Evolutionary conservation across 2,113 vertebrate genomes (phyloP), one percentile per base, ranked within the genome.

Genomic region (Vimba vimba): DNA sequence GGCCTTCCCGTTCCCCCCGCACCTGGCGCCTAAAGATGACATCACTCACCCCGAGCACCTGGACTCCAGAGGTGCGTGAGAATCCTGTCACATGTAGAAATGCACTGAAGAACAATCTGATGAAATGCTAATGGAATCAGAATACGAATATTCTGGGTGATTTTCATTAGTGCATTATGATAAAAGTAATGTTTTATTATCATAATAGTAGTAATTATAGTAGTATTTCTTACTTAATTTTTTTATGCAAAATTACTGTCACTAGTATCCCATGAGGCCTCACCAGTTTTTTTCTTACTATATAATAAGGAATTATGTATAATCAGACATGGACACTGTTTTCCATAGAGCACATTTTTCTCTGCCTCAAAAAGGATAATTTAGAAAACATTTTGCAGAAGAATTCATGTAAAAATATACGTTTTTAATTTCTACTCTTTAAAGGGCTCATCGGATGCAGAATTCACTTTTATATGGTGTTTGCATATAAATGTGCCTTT

Each of bases 21-120:
- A 88, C 52, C 74, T 90, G 62, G 64, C 47, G 59, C 87, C 87
- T 59, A 90, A 90, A 87, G 89, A 90, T 15, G 89, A 90, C 83
- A 8, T 79, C 83, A 62, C 73, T 60, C 85, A 88, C 75, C 79
- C 50, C 0, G 87, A 90, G 33, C 57, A 75, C 12, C 6, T 83
- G 47, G 89, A 90, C 62, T 55, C 69, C 21, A 86, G 89, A 88
- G 89, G 89, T 90, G 52, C 2, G 13, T 9, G 3, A 36, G 19
- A 39, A 39, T 69, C 30, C 21, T 23, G 7, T 57, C 19, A 21
- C 55, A 21, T 57, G 55, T 21, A 21, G 55, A 57, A 57, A 57
- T 21, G 21, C 52, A 57, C 52, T 21, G 6, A 21, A 19, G 52
- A 55, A 55, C 17, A 1, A 55, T 21, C 7, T 57, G 4, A 21